These are phyloP conservation scores for Fopius arisanus DNA, from an alignment of 1,140 invertebrate genomes.

Conservation along the genomic window DNA sequence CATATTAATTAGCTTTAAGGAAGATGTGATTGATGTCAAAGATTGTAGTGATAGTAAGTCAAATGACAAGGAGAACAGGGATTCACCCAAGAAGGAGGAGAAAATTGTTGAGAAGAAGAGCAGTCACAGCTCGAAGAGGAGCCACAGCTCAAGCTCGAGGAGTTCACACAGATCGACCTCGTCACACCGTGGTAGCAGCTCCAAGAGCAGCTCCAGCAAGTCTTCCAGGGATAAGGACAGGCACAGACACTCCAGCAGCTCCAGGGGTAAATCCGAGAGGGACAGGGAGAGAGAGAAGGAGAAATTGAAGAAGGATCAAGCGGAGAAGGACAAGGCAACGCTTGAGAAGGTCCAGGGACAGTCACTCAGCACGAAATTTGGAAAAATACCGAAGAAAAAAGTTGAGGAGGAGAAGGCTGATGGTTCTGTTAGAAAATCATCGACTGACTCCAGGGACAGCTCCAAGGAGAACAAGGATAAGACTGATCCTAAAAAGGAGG, in stretches of 20 bases:
- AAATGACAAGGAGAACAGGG: conserved; percentile 61
- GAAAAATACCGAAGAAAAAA: conserved; percentile 79
- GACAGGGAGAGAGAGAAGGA: conserved; percentile 64
- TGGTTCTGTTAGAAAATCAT: conserved; percentile 45
- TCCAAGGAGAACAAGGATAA: conserved; percentile 59
- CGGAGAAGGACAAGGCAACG: conserved; percentile 74
- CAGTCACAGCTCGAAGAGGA: conserved; percentile 64
- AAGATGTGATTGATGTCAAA: conserved; percentile 51
- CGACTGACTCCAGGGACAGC: conserved; percentile 54
- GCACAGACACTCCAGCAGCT: conserved; percentile 58
- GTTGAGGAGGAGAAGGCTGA: conserved; percentile 59
- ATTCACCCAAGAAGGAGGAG: conserved; percentile 56
- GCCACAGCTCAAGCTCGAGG: conserved; percentile 54
- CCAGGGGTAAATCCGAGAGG: conserved; percentile 50
- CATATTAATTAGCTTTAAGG: conserved; percentile 51
- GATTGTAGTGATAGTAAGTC: conserved; percentile 50
- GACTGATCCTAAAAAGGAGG: conserved; percentile 50
- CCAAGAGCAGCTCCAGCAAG: conserved; percentile 47
- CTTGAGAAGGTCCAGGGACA: conserved; percentile 72
- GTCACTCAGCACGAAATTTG: conserved; percentile 71
- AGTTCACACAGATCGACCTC: conserved; percentile 56
- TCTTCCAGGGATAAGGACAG: conserved; percentile 59
- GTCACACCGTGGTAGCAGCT: conserved; percentile 48
- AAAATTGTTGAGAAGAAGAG: conserved; percentile 62
- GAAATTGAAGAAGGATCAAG: conserved; percentile 64